These are phyloP conservation scores for Volucella zonaria DNA, from an alignment of 2,888 invertebrate species.

Conservation along the genomic window DNA sequence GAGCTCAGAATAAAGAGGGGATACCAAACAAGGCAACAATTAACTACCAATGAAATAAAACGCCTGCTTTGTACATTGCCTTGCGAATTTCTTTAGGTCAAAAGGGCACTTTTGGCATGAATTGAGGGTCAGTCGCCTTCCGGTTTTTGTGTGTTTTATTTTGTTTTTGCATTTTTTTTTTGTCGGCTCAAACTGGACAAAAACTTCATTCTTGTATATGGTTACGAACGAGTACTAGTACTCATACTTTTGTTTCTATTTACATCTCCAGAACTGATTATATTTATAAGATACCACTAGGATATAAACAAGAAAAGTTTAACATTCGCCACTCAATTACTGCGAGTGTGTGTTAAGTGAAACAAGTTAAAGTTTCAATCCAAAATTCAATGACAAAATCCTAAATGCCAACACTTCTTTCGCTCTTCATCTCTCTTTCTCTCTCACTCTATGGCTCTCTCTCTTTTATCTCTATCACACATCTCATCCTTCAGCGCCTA, in stretches of 20 bases:
- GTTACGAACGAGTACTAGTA: no score
- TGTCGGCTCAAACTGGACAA: no score
- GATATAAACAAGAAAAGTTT: slow-evolving; percentile 48
- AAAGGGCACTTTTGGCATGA: slow-evolving; percentile 51
- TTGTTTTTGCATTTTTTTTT: neutral
- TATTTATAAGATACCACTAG: slow-evolving; percentile 26
- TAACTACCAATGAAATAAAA: no score
- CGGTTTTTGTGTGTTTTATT: no score
- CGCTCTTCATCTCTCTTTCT: neutral
- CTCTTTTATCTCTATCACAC: no score
- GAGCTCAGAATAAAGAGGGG: neutral
- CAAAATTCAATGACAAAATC: slow-evolving; percentile 13
- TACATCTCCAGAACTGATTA: slow-evolving; percentile 27
- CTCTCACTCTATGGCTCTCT: no score
- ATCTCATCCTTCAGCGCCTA: neutral
- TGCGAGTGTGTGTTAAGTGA: slow-evolving; percentile 29
- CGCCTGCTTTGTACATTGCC: slow-evolving; percentile 6
- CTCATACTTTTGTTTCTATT: neutral
- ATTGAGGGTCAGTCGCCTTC: slow-evolving; percentile 60
- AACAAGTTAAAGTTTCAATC: slow-evolving; percentile 43
- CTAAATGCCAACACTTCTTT: no score
- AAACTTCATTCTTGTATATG: no score
- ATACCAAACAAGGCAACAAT: neutral
- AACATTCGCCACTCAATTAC: slow-evolving; percentile 30
- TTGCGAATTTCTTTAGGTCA: slow-evolving; percentile 55